Conservation (phyloP, 2,797 vertebrate species). For the Crenuchus spilurus region DNA sequence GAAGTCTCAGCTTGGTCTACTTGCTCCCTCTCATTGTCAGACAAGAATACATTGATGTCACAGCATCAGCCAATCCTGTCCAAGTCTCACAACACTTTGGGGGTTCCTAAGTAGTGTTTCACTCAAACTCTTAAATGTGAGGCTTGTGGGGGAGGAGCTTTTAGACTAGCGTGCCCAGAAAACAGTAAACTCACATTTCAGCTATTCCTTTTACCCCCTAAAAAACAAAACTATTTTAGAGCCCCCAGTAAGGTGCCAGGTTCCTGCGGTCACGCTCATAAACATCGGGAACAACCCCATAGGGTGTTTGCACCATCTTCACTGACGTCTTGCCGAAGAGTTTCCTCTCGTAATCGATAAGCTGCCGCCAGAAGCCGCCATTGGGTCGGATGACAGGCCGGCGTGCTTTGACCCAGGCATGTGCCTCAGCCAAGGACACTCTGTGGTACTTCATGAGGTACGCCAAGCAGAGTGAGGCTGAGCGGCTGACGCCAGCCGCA, state of each 20-base stretch:
- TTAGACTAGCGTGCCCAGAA: constrained; percentile 4
- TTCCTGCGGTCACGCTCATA: constrained; percentile 92
- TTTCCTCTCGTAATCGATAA: constrained; percentile 96
- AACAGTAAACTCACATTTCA: constrained; percentile 14
- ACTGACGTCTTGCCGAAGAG: constrained; percentile 94
- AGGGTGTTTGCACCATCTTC: constrained; percentile 97
- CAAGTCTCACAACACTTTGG: constrained; percentile 29
- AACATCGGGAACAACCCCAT: constrained; percentile 91
- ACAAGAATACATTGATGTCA: constrained; percentile 3
- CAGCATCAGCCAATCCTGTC: background rate
- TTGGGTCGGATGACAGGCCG: constrained; percentile 94
- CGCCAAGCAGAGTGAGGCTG: constrained; percentile 93
- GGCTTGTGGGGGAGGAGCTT: background rate
- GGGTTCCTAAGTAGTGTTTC: constrained; percentile 59
- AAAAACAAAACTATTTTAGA: constrained; percentile 69
- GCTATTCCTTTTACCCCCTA: background rate
- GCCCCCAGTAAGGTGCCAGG: constrained; percentile 93
- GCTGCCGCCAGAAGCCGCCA: constrained; percentile 96
- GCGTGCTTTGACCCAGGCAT: constrained; percentile 94
- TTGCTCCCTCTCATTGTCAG: constrained; percentile 50
- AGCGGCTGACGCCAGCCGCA: constrained; percentile 93
- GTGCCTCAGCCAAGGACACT: constrained; percentile 90
- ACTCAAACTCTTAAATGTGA: constrained; percentile 56
- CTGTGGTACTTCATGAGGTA: constrained; percentile 98
- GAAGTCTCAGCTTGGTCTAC: constrained; percentile 50